These are phyloP conservation scores for Cactoblastis cactorum DNA, from an alignment of 2,888 invertebrate species.

Conservation along the genomic window DNA sequence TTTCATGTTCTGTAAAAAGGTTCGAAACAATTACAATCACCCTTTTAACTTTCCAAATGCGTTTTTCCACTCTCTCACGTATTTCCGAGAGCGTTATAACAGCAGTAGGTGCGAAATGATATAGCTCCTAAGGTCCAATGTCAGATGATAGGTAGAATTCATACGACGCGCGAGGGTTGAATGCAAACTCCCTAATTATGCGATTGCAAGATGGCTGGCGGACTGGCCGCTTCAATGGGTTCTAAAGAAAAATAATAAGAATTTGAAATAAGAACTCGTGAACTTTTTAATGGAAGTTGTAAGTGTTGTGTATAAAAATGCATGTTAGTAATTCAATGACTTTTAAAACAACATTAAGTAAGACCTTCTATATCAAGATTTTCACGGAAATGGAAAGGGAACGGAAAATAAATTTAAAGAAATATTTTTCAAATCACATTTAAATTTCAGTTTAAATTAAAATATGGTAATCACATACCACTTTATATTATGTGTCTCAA, in stretches of 20 bases:
- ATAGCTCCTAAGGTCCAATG: slow-evolving; percentile 76
- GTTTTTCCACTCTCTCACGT: slow-evolving; percentile 44
- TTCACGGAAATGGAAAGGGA: no score
- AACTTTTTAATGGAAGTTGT: slow-evolving; percentile 19
- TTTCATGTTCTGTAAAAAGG: background rate
- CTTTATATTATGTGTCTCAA: no score
- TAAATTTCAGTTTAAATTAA: no score
- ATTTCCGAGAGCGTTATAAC: slow-evolving; percentile 37
- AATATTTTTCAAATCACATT: no score
- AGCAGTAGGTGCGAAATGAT: slow-evolving; percentile 73
- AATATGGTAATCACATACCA: no score
- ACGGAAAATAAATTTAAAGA: no score
- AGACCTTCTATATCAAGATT: no score
- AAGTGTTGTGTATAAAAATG: background rate
- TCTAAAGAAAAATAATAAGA: slow-evolving; percentile 21
- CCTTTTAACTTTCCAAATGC: slow-evolving; percentile 62
- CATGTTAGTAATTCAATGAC: no score
- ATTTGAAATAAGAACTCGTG: slow-evolving; percentile 2
- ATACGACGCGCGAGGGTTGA: slow-evolving; percentile 62
- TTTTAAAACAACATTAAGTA: no score
- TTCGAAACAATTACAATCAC: slow-evolving; percentile 10
- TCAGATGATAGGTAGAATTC: slow-evolving; percentile 79
- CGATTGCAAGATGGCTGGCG: slow-evolving; percentile 62
- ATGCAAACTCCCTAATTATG: slow-evolving; percentile 76
- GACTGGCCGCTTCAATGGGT: slow-evolving; percentile 40